Base-by-base conservation (phyloP, 2,113 vertebrate genomes). In the Nibea coibor region DNA sequence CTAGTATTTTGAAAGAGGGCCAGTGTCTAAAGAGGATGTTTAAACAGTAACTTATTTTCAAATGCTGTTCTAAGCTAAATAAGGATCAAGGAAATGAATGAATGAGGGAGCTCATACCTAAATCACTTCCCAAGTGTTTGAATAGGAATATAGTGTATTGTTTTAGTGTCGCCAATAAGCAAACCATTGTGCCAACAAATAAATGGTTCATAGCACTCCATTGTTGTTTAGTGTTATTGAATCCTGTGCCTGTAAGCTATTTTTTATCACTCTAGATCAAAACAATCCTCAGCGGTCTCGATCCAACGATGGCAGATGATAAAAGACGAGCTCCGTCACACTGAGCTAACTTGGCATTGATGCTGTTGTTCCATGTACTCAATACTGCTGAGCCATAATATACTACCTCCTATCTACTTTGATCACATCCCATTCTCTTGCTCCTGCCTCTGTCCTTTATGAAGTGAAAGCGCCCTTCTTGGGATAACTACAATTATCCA, bases 201-300 rank as follows among this genome's bases (percentile, higher is more conserved):
- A 26, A 51, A 75, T 20, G 17, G 59, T 45, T 65, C 35, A 68
- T 20, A 0, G 15, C 0, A 1, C 43, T 14, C 9, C 28, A 61
- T 10, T 50, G 42, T 50, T 74, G 43, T 69, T 53, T 39, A 1
- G 2, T 22, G 12, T 69, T 19, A 69, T 39, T 57, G 28, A 69
- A 71, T 35, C 45, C 4, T 19, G 10, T 56, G 26, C 10, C 42
- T 69, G 8, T 45, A 14, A 70, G 19, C 19, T 42, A 19, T 54
- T 68, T 80, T 64, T 24, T 26, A 4, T 78, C 19, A 19, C 17
- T 31, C 20, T 9, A 61, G 19, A n/a, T 77, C 2, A 64, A 51
- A 69, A 59, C 17, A 15, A 70, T 58, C n/a, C 72, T 20, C 39
- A 20, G 22, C 9, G 24, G 48, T 72, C 17, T 72, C 9, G 4